These are phyloP conservation scores for Cremastinae sp. DNA, from an alignment of 2,888 invertebrate genomes.

Conservation along the genomic window DNA sequence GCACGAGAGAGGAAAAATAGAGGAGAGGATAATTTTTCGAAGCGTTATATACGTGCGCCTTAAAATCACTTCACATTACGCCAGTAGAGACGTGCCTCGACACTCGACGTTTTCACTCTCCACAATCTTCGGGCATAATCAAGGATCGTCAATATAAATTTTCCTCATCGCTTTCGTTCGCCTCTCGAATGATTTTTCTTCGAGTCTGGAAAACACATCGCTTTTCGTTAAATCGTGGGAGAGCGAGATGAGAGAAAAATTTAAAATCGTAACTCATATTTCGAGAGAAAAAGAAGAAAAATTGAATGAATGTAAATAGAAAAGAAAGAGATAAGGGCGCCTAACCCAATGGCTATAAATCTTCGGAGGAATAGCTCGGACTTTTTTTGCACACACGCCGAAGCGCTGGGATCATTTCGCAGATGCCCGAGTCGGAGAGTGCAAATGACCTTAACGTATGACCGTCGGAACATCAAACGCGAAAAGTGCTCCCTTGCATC, in stretches of 20 bases:
- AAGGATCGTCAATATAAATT: slow-evolving; percentile 1
- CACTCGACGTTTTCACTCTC: slow-evolving; percentile 18
- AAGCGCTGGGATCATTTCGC: slow-evolving; percentile 34
- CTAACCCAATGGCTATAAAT: slow-evolving; percentile 60
- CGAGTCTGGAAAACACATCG: slow-evolving; percentile 36
- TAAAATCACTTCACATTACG: background rate
- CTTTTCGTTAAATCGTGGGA: slow-evolving; percentile 47
- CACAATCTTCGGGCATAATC: slow-evolving; percentile 2
- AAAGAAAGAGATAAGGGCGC: slow-evolving; percentile 48
- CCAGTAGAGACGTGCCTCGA: slow-evolving; percentile 1
- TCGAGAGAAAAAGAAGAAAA: slow-evolving; percentile 18
- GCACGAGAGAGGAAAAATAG: background rate
- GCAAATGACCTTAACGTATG: slow-evolving; percentile 63
- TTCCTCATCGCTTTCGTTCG: background rate
- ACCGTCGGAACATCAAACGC: slow-evolving; percentile 63
- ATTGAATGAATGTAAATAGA: slow-evolving; percentile 31
- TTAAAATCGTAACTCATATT: slow-evolving; percentile 59
- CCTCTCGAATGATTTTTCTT: slow-evolving; percentile 3
- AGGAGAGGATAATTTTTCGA: background rate
- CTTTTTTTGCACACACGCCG: slow-evolving; percentile 14
- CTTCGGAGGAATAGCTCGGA: slow-evolving; percentile 54
- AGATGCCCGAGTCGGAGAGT: slow-evolving; percentile 43
- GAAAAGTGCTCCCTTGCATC: slow-evolving; percentile 57
- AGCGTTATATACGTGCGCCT: background rate
- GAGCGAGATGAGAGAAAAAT: slow-evolving; percentile 37